phyloP scores from a whole-genome alignment of 1,140 invertebrate species.

The Drosophila busckii region DNA sequence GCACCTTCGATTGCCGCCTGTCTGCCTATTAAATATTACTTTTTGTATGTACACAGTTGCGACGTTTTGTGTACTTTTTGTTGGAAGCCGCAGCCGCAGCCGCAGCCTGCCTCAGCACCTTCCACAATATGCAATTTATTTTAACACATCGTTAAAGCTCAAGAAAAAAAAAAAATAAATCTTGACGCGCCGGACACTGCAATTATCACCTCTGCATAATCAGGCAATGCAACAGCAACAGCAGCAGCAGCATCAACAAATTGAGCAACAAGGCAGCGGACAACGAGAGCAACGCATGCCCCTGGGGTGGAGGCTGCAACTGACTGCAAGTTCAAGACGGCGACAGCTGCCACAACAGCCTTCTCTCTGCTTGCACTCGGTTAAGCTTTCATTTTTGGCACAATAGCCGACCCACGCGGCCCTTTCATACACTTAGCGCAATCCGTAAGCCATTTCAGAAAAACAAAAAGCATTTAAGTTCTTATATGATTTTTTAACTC shows the following conservation, averaged over 20 bases:
- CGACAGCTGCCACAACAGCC: slow-evolving; percentile 22
- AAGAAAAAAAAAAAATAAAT: slow-evolving; percentile 72
- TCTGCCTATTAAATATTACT: slow-evolving; percentile 43
- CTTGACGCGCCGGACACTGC: slow-evolving; percentile 74
- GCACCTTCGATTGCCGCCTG: slow-evolving; percentile 1
- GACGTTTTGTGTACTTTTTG: slow-evolving; percentile 70
- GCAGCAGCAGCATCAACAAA: slow-evolving; percentile 16
- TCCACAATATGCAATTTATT: slow-evolving; percentile 71
- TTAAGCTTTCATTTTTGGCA: slow-evolving; percentile 46
- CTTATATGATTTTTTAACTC: too few species aligned
- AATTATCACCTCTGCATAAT: slow-evolving; percentile 77
- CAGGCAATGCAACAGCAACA: slow-evolving; percentile 35
- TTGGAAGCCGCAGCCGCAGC: neutral
- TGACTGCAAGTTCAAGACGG: slow-evolving; percentile 14
- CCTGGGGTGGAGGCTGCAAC: slow-evolving; percentile 32
- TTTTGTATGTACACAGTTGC: slow-evolving; percentile 68
- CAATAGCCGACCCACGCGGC: slow-evolving; percentile 36
- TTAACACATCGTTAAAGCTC: slow-evolving; percentile 77
- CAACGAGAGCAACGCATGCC: slow-evolving; percentile 71
- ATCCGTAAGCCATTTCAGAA: too few species aligned
- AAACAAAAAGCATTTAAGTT: too few species aligned
- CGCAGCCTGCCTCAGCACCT: too few species aligned
- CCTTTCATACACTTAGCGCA: slow-evolving; percentile 11
- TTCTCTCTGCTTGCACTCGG: too few species aligned
- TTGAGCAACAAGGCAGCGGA: slow-evolving; percentile 46